Percentiles rank a stretch among this genome's conserved stretches.
Conservation (phyloP, 2,888 invertebrate species). For the Heliconius ismenius region DNA sequence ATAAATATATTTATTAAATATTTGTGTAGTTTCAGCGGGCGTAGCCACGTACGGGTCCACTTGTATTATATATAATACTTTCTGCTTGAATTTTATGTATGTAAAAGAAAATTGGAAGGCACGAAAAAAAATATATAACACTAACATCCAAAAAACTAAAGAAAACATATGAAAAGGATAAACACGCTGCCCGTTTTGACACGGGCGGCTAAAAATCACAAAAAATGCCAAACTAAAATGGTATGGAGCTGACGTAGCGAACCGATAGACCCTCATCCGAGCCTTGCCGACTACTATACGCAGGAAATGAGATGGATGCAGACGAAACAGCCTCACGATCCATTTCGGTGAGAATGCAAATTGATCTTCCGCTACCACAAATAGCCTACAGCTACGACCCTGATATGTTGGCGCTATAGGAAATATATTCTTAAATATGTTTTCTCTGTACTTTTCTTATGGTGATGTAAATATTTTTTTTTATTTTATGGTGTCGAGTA, state of each 20-base stretch:
- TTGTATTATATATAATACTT: too few relatives aligned
- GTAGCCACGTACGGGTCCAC: too few relatives aligned
- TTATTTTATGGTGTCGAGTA: neutral
- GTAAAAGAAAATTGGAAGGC: too few relatives aligned
- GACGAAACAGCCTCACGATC: constrained; percentile 73
- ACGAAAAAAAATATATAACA: neutral
- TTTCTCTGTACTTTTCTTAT: neutral
- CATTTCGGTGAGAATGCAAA: constrained; percentile 76
- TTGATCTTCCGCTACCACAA: constrained; percentile 60
- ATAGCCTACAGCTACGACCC: constrained; percentile 28
- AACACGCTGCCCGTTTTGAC: neutral
- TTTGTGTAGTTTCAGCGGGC: too few relatives aligned
- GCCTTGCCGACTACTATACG: constrained; percentile 48
- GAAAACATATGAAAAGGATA: neutral
- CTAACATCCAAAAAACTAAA: neutral
- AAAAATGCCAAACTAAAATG: constrained; percentile 9
- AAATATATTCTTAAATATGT: constrained; percentile 24
- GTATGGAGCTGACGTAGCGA: constrained; percentile 17
- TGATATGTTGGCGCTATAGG: constrained; percentile 20
- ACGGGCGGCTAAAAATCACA: constrained; percentile 1
- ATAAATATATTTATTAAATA: too few relatives aligned
- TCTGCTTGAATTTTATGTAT: too few relatives aligned
- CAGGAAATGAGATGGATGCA: constrained; percentile 69
- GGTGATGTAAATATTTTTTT: neutral
- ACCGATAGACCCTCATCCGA: constrained; percentile 23